phyloP scores from a whole-genome alignment of 2,113 vertebrate genomes.

The Progne subis region DNA sequence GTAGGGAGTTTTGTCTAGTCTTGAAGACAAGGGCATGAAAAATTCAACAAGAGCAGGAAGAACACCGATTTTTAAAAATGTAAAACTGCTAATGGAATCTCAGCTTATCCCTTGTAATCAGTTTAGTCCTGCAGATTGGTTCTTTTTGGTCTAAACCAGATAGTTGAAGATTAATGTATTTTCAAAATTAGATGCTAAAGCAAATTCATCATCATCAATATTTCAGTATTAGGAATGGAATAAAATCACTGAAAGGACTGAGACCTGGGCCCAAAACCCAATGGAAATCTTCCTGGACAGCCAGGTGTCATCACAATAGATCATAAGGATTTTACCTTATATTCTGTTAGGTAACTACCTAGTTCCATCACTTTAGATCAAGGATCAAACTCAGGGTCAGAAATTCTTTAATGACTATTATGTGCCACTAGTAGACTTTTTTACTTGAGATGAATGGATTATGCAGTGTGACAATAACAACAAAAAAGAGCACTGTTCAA shows the following conservation, averaged over 20 bases:
- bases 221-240: neutral
- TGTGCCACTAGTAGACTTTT: neutral
- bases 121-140: neutral
- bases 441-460: neutral
- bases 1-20: neutral
- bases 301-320: neutral
- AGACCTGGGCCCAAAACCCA: neutral
- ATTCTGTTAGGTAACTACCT: neutral
- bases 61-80: neutral
- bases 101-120: neutral
- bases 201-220: neutral
- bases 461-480: neutral
- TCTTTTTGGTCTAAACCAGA: neutral
- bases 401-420: neutral
- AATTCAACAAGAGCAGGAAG: neutral
- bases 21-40: neutral
- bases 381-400: neutral
- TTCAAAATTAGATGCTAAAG: neutral
- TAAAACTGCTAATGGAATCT: neutral
- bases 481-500: neutral
- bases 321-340: neutral
- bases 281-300: neutral
- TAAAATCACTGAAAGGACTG: neutral
- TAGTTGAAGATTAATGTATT: neutral
- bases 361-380: neutral